Evolutionary conservation across 2,113 vertebrate genomes (phyloP), one percentile per base, ranked within the genome.

Genomic region (Anhinga anhinga): DNA sequence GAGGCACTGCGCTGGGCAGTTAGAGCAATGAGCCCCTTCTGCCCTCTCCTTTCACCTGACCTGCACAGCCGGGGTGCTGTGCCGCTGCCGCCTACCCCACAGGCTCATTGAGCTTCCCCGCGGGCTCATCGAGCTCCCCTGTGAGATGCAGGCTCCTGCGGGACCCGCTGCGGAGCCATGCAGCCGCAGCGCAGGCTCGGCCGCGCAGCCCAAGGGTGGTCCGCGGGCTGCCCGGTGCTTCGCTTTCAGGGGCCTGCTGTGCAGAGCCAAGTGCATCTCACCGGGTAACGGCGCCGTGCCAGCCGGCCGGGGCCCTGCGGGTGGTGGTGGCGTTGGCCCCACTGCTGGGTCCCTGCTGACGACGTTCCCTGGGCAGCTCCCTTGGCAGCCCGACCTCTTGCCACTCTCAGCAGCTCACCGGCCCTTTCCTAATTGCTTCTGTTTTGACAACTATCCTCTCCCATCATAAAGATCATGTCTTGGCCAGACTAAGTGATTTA

Each of bases 111-210:
- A 15, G 36, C n/a, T 40, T n/a, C n/a, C n/a, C n/a, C n/a, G n/a
- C n/a, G n/a, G n/a, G n/a, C n/a, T n/a, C n/a, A n/a, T n/a, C n/a
- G n/a, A n/a, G n/a, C n/a, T n/a, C n/a, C n/a, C n/a, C n/a, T n/a
- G n/a, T n/a, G n/a, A n/a, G n/a, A n/a, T n/a, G n/a, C n/a, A n/a
- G n/a, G 36, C 23, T 52, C 17, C 44, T 56, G 44, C 36, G 7
- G 12, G 13, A 52, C 2, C 55, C 2, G 2, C 42, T 3, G 34
- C n/a, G 12, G 7, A 36, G 50, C 49, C 20, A 0, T 3, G 20
- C 55, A 13, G 32, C 55, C 4, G 7, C 55, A 34, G 16, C 19
- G 12, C 55, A 21, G 55, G 5, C 32, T 21, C 12, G 32, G 30
- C 56, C 56, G 13, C 18, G 26, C 11, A 13, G 36, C 62, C 72